These are phyloP conservation scores for Phalacrocorax pelagicus DNA, from an alignment of 2,113 vertebrate genomes.

Conservation along the genomic window DNA sequence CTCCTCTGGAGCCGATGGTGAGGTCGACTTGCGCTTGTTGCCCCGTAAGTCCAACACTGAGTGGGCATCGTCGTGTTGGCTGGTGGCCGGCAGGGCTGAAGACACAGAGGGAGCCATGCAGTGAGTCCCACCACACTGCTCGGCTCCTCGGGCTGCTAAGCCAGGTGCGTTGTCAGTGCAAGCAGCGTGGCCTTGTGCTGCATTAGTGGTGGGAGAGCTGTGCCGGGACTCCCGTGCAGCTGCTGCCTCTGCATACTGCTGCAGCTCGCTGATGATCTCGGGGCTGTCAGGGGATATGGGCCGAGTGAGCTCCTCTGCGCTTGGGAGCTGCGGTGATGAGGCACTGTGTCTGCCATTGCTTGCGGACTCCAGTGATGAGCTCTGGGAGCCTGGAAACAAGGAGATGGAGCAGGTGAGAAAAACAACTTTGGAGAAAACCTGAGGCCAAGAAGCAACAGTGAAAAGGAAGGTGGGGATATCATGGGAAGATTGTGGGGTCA, in stretches of 20 bases:
- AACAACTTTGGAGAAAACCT: background rate
- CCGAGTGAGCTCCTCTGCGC: conserved; percentile 76
- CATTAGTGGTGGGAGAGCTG: conserved; percentile 68
- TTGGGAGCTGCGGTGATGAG: conserved; percentile 84
- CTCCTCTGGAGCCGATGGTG: conserved; percentile 74
- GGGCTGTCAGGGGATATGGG: conserved; percentile 89
- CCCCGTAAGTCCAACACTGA: conserved; percentile 81
- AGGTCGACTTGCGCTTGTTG: conserved; percentile 84
- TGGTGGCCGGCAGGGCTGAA: conserved; percentile 64
- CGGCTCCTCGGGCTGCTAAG: conserved; percentile 61
- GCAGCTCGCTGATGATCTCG: conserved; percentile 90
- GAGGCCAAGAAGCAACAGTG: background rate
- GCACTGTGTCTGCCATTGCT: conserved; percentile 90
- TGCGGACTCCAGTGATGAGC: conserved; percentile 75
- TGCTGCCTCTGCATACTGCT: conserved; percentile 83
- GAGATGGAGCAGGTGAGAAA: background rate
- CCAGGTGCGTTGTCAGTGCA: conserved; percentile 49
- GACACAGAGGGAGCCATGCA: conserved; percentile 66
- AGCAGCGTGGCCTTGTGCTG: conserved; percentile 29
- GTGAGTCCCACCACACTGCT: conserved; percentile 71
- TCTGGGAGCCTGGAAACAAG: conserved; percentile 78
- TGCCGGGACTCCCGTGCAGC: conserved; percentile 71
- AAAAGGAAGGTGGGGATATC: background rate
- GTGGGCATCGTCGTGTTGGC: conserved; percentile 69
- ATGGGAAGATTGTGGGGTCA: background rate